Conservation (phyloP, 2,888 invertebrate genomes). For the Apoderus coryli region DNA sequence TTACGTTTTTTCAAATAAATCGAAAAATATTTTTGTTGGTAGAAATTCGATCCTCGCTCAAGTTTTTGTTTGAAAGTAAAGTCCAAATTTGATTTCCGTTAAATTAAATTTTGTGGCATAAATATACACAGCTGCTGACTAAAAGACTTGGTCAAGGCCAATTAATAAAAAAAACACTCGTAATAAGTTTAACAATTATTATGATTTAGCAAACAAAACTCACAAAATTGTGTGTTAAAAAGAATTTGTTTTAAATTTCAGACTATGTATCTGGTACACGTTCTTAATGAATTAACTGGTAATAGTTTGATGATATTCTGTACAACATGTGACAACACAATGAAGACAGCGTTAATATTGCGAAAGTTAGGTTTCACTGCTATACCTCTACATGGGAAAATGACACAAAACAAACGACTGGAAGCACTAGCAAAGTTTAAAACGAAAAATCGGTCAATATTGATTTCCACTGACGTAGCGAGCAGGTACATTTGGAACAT, state of each 20-base stretch:
- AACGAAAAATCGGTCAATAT: conserved; percentile 79
- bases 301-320: conserved; percentile 97
- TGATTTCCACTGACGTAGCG: conserved; percentile 97
- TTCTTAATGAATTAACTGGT: conserved; percentile 87
- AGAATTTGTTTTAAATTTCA: conserved; percentile 33
- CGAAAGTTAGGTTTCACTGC: conserved; percentile 85
- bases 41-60: no score
- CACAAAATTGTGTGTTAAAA: no score
- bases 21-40: no score
- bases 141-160: no score
- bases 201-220: no score
- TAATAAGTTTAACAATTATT: no score
- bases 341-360: conserved; percentile 76
- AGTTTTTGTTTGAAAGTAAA: no score
- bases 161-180: no score
- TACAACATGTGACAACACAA: conserved; percentile 84
- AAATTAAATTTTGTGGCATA: no score
- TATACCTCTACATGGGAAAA: conserved; percentile 96
- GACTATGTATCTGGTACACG: conserved; percentile 92
- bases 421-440: conserved; percentile 95
- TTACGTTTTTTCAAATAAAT: no score
- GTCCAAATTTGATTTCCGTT: no score
- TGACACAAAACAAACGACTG: conserved; percentile 93
- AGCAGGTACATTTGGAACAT: conserved; percentile 47
- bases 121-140: no score